Evolutionary conservation across 2,888 invertebrate genomes (phyloP), one percentile per base, ranked within the genome.

Genomic region (Polietes domitor): DNA sequence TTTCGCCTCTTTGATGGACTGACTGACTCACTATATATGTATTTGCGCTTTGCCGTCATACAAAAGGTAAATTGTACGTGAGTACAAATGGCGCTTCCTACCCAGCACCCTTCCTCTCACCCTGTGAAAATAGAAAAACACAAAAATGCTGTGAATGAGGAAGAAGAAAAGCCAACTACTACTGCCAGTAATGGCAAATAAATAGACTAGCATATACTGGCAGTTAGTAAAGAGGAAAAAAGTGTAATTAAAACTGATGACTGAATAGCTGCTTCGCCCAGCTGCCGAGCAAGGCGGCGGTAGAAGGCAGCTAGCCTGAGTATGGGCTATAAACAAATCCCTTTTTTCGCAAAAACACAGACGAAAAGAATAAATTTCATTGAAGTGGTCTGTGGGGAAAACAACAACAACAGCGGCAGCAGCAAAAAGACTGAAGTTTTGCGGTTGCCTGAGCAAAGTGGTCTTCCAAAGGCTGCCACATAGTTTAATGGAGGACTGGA

Each of bases 241-340:
- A 26, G 15, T 26, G 17, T 63, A 63, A 63, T 63, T 63, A 63
- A 63, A 63, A 17, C 28, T 37, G 63, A 61, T n/a, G 61, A 63
- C 37, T 37, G 37, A 28, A 61, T 63, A 9, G 37, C 9, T 32
- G 3, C 32, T 32, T 32, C 32, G 32, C 32, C 32, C 32, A 32
- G 5, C 32, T 32, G 32, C 5, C 7, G 32, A 32, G 32, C 6
- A 12, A 41, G 15, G 41, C 10, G 41, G 15, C 10, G 41, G 32
- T 9, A 32, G 9, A 32, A 32, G 4, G 32, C 12, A 12, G 15
- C 32, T 4, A 41, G 41, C 41, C 41, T 5, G 12, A 41, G 9
- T 41, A 10, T 5, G 9, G 41, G 41, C 15, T 41, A 41, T 41
- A 12, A 41, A 12, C 12, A 41, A 41, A 41, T 41, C 41, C 41